These are phyloP conservation scores for Pseudobourletiella spinata DNA, from an alignment of 1,140 invertebrate genomes.

Conservation along the genomic window DNA sequence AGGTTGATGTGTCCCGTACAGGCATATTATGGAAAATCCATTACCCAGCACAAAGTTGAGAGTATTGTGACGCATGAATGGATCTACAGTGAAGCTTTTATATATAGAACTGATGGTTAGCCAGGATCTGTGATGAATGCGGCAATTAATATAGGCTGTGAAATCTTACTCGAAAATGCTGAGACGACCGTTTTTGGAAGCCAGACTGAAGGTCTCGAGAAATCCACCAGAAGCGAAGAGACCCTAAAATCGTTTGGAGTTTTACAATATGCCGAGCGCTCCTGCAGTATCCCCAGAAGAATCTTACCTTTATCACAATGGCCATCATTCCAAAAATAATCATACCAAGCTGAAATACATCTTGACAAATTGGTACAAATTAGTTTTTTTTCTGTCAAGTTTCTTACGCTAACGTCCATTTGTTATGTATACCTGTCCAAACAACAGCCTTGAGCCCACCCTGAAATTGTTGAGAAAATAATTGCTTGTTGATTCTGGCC, in stretches of 20 bases:
- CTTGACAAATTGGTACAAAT: too few relatives aligned
- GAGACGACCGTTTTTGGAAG: conserved; percentile 25
- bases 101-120: too few relatives aligned
- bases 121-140: too few relatives aligned
- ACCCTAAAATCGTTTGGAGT: too few relatives aligned
- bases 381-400: too few relatives aligned
- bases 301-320: not conserved
- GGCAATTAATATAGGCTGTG: too few relatives aligned
- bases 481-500: too few relatives aligned
- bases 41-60: conserved; percentile 17
- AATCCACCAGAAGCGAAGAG: not conserved
- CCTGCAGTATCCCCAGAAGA: too few relatives aligned
- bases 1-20: conserved; percentile 12
- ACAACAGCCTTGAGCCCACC: conserved; percentile 46
- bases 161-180: conserved; percentile 2
- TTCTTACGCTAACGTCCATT: too few relatives aligned
- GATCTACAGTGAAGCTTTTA: conserved; percentile 16
- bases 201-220: conserved; percentile 23
- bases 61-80: conserved; percentile 22
- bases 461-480: conserved; percentile 35
- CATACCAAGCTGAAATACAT: conserved; percentile 34
- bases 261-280: too few relatives aligned
- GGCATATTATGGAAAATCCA: conserved; percentile 10
- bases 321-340: conserved; percentile 10
- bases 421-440: conserved; percentile 17